Conservation (phyloP, 2,888 invertebrate genomes). For the Hypolimnas misippus region DNA sequence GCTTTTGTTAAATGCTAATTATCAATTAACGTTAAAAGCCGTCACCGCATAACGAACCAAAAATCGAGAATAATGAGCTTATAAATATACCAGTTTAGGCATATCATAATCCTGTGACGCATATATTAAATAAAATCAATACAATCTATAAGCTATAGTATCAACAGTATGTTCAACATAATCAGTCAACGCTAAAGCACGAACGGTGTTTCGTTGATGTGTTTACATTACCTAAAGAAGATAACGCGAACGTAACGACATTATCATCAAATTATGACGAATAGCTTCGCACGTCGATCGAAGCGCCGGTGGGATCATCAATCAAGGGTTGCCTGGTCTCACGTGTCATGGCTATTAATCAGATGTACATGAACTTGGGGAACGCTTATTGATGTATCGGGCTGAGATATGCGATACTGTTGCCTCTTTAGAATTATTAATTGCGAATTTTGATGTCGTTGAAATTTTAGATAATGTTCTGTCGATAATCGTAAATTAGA, state of each 20-base stretch:
- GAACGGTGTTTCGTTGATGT: conserved; percentile 31
- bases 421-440: neutral
- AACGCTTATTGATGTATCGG: conserved; percentile 19
- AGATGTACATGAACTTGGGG: conserved; percentile 32
- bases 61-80: no score
- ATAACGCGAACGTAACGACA: conserved; percentile 47
- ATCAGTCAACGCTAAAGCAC: conserved; percentile 14
- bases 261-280: conserved; percentile 69
- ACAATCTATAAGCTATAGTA: neutral
- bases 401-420: conserved; percentile 1
- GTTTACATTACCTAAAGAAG: conserved; percentile 23
- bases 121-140: neutral
- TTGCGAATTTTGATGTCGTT: conserved; percentile 1
- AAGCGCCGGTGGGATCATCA: conserved; percentile 49
- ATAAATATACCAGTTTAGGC: neutral
- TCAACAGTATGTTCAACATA: neutral
- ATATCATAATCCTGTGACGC: neutral
- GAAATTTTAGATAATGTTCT: neutral
- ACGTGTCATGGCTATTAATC: conserved; percentile 40
- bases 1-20: no score
- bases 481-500: neutral
- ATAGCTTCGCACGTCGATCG: conserved; percentile 49
- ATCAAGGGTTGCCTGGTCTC: conserved; percentile 48
- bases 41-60: no score
- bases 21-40: no score